Evolutionary conservation across 2,797 vertebrate genomes (phyloP).

Genomic region (Catharus ustulatus): DNA sequence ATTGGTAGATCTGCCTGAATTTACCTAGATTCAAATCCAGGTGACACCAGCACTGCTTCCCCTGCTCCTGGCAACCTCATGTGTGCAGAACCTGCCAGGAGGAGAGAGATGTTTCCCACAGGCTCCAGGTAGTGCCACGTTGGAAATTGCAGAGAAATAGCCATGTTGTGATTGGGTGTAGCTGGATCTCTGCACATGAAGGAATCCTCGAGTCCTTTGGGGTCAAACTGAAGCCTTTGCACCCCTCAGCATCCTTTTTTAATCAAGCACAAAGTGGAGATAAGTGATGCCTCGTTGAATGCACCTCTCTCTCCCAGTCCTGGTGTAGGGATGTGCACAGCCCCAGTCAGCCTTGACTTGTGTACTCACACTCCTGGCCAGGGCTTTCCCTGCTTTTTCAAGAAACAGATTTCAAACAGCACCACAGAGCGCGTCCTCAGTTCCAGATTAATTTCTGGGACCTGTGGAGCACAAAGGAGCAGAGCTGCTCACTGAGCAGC

Average conservation of each 20-base stretch:
- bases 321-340: not conserved
- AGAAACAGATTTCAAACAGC: not conserved
- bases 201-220: not conserved
- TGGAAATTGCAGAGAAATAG: not conserved
- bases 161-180: rapidly evolving
- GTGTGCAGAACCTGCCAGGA: not conserved
- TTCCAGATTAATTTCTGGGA: not conserved
- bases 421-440: not conserved
- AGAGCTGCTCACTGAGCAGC: not conserved
- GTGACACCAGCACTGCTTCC: not conserved
- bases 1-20: not conserved
- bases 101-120: not conserved
- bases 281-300: rapidly evolving
- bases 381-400: not conserved
- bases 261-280: not conserved
- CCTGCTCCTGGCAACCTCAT: not conserved
- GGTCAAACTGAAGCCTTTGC: not conserved
- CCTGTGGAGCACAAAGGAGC: not conserved
- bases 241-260: not conserved
- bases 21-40: not conserved
- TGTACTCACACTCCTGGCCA: not conserved
- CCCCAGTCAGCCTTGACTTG: rapidly evolving
- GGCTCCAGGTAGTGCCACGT: not conserved
- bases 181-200: not conserved
- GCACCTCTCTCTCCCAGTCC: not conserved